These are phyloP conservation scores for Lepus europaeus DNA, from an alignment of 2,113 vertebrate genomes.

Conservation along the genomic window DNA sequence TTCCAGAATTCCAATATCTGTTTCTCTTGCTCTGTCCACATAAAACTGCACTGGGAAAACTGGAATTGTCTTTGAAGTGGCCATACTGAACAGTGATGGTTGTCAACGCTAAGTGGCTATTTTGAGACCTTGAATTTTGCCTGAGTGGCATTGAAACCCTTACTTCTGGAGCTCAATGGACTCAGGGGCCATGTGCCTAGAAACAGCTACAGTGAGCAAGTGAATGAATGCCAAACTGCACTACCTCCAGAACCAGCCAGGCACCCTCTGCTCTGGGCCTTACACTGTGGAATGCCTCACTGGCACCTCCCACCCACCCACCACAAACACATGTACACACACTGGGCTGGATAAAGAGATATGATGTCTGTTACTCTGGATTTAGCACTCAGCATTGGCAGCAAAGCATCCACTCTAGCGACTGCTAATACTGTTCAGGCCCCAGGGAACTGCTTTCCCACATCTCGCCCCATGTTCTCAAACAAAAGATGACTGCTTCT, in stretches of 20 bases:
- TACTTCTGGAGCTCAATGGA: background rate
- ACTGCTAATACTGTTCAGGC: background rate
- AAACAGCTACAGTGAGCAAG: background rate
- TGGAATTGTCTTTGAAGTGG: conserved; percentile 15
- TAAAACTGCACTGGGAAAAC: background rate
- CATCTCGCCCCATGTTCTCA: conserved; percentile 25
- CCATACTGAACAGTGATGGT: background rate
- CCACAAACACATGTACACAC: background rate
- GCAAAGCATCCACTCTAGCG: background rate
- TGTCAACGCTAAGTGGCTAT: background rate
- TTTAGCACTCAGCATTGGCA: background rate
- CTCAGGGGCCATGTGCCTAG: background rate
- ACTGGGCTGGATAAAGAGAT: background rate
- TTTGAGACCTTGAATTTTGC: background rate
- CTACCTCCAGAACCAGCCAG: background rate
- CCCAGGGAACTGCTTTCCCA: conserved; percentile 12
- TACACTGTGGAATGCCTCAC: background rate
- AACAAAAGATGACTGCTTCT: conserved; percentile 39
- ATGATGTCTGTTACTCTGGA: background rate
- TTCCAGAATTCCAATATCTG: background rate
- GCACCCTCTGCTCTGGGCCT: background rate
- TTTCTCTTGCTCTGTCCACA: background rate
- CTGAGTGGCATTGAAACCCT: background rate
- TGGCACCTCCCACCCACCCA: background rate
- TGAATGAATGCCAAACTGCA: background rate